Percentiles rank a stretch among this genome's conserved stretches.
Evolutionary conservation across 2,113 vertebrate genomes (phyloP).

Genomic region (Sminthopsis crassicaudata): DNA sequence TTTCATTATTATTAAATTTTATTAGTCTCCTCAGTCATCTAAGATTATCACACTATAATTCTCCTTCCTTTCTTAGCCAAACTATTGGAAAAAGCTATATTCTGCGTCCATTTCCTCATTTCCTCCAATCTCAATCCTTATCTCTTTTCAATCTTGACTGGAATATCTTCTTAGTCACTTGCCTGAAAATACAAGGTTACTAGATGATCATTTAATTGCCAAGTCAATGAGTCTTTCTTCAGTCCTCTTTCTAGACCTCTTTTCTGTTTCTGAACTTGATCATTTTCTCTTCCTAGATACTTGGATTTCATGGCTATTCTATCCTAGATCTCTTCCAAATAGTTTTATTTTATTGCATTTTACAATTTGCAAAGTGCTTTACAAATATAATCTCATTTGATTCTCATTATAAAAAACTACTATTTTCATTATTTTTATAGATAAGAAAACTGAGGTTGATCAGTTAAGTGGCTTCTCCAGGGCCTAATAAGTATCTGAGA

Average conservation of each 20-base stretch:
- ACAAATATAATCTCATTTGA: not conserved
- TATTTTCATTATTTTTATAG: not conserved
- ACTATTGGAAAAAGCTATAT: not conserved
- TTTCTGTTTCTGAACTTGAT: not conserved
- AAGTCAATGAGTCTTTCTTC: not conserved
- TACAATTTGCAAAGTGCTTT: not conserved
- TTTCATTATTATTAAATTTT: not conserved
- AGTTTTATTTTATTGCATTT: not conserved
- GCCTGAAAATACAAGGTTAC: not conserved
- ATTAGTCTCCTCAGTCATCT: not conserved
- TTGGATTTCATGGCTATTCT: not conserved
- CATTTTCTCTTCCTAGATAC: not conserved
- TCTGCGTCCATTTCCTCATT: not conserved
- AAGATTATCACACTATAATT: not conserved
- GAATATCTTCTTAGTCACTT: not conserved
- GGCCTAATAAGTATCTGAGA: not conserved
- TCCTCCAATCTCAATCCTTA: not conserved
- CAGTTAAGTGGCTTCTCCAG: not conserved
- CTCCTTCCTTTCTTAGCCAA: not conserved
- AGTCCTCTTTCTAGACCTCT: not conserved
- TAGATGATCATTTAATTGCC: not conserved
- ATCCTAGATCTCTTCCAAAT: not conserved
- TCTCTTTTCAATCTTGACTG: not conserved
- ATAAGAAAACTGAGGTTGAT: no score
- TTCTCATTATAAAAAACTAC: not conserved